A percentile compares a stretch with the other conserved stretches of the same genome.
phyloP scores from a whole-genome alignment of 2,797 vertebrate species.

The Sebastes iracundus region DNA sequence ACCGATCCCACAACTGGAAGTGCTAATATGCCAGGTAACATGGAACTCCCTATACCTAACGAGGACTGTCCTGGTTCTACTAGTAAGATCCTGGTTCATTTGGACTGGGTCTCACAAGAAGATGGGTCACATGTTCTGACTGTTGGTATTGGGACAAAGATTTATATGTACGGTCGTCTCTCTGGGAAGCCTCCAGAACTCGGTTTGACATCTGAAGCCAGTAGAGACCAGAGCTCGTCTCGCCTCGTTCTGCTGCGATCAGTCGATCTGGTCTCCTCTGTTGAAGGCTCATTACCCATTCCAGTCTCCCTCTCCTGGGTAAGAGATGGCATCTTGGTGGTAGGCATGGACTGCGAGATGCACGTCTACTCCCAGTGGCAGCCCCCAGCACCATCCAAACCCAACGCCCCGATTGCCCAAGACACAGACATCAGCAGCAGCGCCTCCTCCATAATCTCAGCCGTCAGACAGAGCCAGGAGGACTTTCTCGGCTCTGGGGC shows the following conservation, averaged over 20 bases:
- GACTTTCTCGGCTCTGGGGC: constrained; percentile 68
- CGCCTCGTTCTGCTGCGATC: constrained; percentile 90
- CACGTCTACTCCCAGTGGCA: constrained; percentile 99
- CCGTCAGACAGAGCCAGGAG: constrained; percentile 88
- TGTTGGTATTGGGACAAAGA: constrained; percentile 93
- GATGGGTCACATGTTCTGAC: constrained; percentile 98
- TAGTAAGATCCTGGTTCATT: constrained; percentile 88
- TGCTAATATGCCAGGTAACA: constrained; percentile 50
- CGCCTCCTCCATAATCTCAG: constrained; percentile 85
- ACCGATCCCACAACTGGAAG: constrained; percentile 57
- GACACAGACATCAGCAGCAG: constrained; percentile 87
- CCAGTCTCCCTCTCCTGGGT: constrained; percentile 98
- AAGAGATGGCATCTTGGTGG: constrained; percentile 96
- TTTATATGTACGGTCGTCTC: constrained; percentile 93
- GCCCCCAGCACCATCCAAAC: constrained; percentile 82
- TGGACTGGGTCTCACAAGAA: constrained; percentile 99
- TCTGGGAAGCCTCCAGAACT: constrained; percentile 91
- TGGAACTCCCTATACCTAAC: constrained; percentile 70
- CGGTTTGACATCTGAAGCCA: constrained; percentile 82
- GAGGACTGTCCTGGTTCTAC: constrained; percentile 70
- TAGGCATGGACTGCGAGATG: constrained; percentile 99
- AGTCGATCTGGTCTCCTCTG: constrained; percentile 93
- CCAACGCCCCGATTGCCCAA: constrained; percentile 53
- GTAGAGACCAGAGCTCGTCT: constrained; percentile 79
- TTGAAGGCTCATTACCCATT: constrained; percentile 92